Base-by-base conservation (phyloP, 2,888 invertebrate species). In the Thymelicus acteon region DNA sequence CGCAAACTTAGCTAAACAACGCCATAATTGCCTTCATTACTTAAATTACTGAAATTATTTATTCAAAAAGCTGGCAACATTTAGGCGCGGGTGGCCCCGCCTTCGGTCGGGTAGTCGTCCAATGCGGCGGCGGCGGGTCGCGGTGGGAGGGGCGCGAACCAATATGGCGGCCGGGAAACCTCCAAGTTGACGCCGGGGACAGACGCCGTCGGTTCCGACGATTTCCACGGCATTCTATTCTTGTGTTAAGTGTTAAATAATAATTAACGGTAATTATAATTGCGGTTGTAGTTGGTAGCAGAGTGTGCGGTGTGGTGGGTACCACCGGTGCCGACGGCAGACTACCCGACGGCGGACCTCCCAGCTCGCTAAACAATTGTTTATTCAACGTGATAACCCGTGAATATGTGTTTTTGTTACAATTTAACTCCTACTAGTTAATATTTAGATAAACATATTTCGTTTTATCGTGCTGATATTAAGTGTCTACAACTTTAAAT, bases 1-100 rank as follows among this genome's bases (percentile, higher is more conserved):
- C 92, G 91, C 93, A 89, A 93, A 93, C 93, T 93, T 93, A 93
- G 93, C 93, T 93, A 93, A 93, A 93, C 93, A 93, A 93, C 93
- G 92, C 93, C 93, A 93, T 93, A 93, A 93, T 93, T 93, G 93
- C 93, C 93, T 93, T 93, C 93, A 93, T 93, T 93, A 93, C 93
- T 93, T 93, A 93, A 93, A 93, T 93, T 93, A 93, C 93, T 91
- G 91, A 93, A 93, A 93, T 93, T 93, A 93, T 93, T 93, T 93
- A 93, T 93, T 93, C 93, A 93, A 92, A 93, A 93, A 93, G 91
- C 93, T 93, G 93, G 93, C 93, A 93, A 93, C 93, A 93, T 92
- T 91, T 86, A 86, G 87, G 87, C 83, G 85, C 80, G 80, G 72
- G 79, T 75, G 77, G 81, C 85, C 75, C 91, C 90, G 85, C 91